Evolutionary conservation across 2,797 vertebrate species (phyloP).

Genomic region (Heteromormyrus szaboi): DNA sequence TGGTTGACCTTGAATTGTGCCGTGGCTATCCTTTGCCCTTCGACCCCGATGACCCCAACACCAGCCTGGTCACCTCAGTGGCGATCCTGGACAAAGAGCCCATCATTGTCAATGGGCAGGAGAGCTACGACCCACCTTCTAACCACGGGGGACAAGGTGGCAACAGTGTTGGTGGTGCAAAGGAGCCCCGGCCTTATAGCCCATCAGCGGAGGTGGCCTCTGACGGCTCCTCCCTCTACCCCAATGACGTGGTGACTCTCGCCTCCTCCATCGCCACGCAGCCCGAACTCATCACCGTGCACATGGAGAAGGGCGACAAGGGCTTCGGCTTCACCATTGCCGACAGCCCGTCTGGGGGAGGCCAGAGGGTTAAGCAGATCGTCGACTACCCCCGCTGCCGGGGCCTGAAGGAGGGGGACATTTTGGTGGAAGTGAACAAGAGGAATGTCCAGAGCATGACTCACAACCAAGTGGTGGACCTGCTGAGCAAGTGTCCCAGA

Average conservation of each 20-base stretch:
- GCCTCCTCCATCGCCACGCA: slow-evolving; percentile 94
- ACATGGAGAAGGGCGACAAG: slow-evolving; percentile 96
- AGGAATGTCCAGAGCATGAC: slow-evolving; percentile 92
- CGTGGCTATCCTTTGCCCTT: slow-evolving; percentile 96
- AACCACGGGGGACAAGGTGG: slow-evolving; percentile 56
- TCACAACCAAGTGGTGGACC: slow-evolving; percentile 97
- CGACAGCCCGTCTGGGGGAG: slow-evolving; percentile 85
- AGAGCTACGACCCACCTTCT: slow-evolving; percentile 80
- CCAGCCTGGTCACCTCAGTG: slow-evolving; percentile 93
- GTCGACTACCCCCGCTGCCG: slow-evolving; percentile 94
- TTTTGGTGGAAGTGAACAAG: slow-evolving; percentile 95
- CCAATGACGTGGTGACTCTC: slow-evolving; percentile 86
- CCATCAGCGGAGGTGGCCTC: slow-evolving; percentile 53
- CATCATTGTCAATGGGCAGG: slow-evolving; percentile 93
- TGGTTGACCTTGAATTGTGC: slow-evolving; percentile 92
- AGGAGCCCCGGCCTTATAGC: slow-evolving; percentile 71
- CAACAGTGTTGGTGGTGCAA: slow-evolving; percentile 62
- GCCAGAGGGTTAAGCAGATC: slow-evolving; percentile 94
- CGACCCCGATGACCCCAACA: slow-evolving; percentile 96
- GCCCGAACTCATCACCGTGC: slow-evolving; percentile 95
- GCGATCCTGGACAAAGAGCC: slow-evolving; percentile 97
- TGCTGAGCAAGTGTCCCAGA: slow-evolving; percentile 91
- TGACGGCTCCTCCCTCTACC: slow-evolving; percentile 74
- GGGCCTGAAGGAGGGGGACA: slow-evolving; percentile 88
- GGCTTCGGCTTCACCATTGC: slow-evolving; percentile 97